Base-by-base conservation (phyloP, 2,888 invertebrate species). In the Meloe dianella region DNA sequence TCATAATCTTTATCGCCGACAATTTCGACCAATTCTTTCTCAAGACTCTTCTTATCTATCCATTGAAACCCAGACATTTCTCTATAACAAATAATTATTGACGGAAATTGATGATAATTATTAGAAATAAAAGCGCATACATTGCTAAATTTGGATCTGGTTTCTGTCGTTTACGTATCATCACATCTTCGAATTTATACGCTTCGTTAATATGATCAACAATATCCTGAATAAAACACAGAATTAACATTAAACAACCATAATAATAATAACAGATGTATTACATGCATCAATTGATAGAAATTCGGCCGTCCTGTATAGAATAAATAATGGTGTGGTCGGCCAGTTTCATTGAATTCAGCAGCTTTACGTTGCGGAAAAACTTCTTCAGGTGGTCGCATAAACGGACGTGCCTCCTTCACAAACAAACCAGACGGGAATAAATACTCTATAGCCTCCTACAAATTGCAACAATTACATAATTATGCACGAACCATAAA, bases 371-470 rank as follows among this genome's bases (percentile, higher is more conserved):
- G 87, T 41, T 89, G 87, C 0, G 94, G 93, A 83, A 92, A 95
- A n/a, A 95, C 86, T 85, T 94, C 91, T 77, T 91, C 90, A 29
- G 98, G 98, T 27, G 93, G 92, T 80, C 91, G 92, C 95, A 99
- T 93, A 17, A 92, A 83, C 0, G 99, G 98, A 62, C 95, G 88
- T 0, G 98, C 97, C 74, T 87, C 89, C 73, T 89, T 90, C 63
- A 95, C 94, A 81, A 88, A 95, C 63, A 99, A 85, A 7, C 96
- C 97, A 66, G 97, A 97, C 6, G 99, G 99, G 78, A 99, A 93
- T n/a, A 99, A 85, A 85, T 99, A 99, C 71, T 89, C 88, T 75
- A 99, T 95, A 2, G 97, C 93, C 80, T 89, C 89, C 93, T 94
- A 81, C 67, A 86, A n/a, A 41, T 32, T 30, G 14, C n/a, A 27